phyloP scores from a whole-genome alignment of 2,888 invertebrate species.

The Priocnemis perturbator region DNA sequence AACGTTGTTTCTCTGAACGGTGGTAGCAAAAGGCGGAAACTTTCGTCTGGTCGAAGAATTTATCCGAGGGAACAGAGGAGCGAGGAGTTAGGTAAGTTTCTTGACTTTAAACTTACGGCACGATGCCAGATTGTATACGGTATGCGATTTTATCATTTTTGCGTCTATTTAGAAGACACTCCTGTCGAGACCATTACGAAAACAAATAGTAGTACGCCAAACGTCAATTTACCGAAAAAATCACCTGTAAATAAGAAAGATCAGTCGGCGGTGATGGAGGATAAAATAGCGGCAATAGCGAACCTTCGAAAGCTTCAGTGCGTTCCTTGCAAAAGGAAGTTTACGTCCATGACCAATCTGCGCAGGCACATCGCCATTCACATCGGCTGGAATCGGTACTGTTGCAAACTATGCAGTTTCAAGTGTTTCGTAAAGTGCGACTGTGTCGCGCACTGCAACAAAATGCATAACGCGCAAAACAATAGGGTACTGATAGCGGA shows the following conservation, averaged over 20 bases:
- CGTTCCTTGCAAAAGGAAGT: slow-evolving; percentile 77
- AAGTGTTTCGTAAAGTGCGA: slow-evolving; percentile 82
- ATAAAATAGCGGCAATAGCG: slow-evolving; percentile 49
- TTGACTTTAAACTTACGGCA: slow-evolving; percentile 4
- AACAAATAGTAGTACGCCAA: not conserved
- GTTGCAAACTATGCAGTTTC: slow-evolving; percentile 85
- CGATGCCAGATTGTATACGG: too few species aligned
- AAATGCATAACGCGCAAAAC: slow-evolving; percentile 79
- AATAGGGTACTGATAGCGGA: slow-evolving; percentile 52
- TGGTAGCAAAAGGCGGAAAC: slow-evolving; percentile 31
- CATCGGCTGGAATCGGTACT: slow-evolving; percentile 84
- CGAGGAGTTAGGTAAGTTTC: slow-evolving; percentile 12
- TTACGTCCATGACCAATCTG: slow-evolving; percentile 77
- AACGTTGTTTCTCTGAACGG: not conserved
- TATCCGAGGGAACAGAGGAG: not conserved
- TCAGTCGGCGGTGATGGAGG: slow-evolving; percentile 39
- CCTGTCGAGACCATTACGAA: not conserved
- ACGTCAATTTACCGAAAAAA: not conserved
- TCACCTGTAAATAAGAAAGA: slow-evolving; percentile 1
- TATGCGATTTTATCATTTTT: not conserved
- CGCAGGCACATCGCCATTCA: slow-evolving; percentile 82
- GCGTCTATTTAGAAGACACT: not conserved
- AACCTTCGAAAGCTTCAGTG: slow-evolving; percentile 73
- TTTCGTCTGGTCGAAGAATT: slow-evolving; percentile 1
- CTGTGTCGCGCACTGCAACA: slow-evolving; percentile 81